Percentiles rank a stretch among this genome's conserved stretches.
Evolutionary conservation across 2,797 vertebrate genomes (phyloP).

Genomic region (Synanceia verrucosa): DNA sequence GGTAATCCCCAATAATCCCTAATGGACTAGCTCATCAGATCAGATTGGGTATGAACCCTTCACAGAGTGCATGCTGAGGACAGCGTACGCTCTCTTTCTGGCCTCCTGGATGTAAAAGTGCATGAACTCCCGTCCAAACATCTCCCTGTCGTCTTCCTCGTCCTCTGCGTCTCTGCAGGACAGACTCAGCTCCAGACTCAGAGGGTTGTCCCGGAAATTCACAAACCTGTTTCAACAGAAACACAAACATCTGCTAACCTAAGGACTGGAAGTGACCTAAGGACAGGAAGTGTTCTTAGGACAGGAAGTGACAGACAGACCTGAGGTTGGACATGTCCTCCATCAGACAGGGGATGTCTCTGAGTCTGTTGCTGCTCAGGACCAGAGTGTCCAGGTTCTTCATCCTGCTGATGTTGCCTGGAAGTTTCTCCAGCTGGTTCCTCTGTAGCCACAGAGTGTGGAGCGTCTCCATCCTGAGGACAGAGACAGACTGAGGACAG

Average conservation of each 20-base stretch:
- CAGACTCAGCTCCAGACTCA: slow-evolving; percentile 86
- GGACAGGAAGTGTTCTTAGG: neutral
- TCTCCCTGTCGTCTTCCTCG: slow-evolving; percentile 78
- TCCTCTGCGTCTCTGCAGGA: slow-evolving; percentile 80
- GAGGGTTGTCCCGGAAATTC: slow-evolving; percentile 95
- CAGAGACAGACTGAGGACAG: too few species aligned
- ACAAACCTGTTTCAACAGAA: slow-evolving; percentile 87
- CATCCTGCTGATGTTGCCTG: slow-evolving; percentile 88
- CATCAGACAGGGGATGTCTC: slow-evolving; percentile 90
- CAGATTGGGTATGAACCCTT: slow-evolving; percentile 19
- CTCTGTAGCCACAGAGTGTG: slow-evolving; percentile 95
- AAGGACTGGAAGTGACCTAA: neutral
- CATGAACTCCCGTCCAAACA: slow-evolving; percentile 96
- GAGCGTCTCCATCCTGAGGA: slow-evolving; percentile 88
- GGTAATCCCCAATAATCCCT: too few species aligned
- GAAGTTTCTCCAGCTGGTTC: slow-evolving; percentile 88
- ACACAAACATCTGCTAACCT: neutral
- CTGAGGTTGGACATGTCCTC: slow-evolving; percentile 89
- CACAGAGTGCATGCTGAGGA: slow-evolving; percentile 67
- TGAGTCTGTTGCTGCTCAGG: slow-evolving; percentile 90
- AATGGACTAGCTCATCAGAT: too few species aligned
- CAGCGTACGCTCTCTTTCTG: slow-evolving; percentile 74
- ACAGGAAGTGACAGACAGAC: slow-evolving; percentile 65
- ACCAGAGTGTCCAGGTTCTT: slow-evolving; percentile 90
- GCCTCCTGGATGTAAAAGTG: slow-evolving; percentile 88